Evolutionary conservation across 2,797 vertebrate species (phyloP), one percentile per base, ranked within the genome.

Genomic region (Rhyacichthys aspro): DNA sequence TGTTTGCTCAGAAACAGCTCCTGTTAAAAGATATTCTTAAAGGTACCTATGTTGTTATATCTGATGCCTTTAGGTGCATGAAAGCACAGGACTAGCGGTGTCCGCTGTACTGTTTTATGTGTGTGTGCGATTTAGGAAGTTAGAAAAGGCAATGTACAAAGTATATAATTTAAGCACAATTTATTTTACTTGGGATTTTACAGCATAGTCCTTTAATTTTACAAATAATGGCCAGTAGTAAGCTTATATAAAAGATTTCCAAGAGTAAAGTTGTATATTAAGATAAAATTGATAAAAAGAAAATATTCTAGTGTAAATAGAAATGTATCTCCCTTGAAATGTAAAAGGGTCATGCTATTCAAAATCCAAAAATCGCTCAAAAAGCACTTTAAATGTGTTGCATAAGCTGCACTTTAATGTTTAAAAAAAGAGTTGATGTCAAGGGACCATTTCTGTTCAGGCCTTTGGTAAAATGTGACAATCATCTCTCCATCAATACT

Each of bases 361-460:
- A 28, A 75, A 70, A 43, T 67, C 49, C 63, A 81, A 79, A 83
- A 74, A 84, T 72, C 62, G 47, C 59, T 63, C 72, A 55, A 68
- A 81, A 80, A 88, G 90, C 91, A 92, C 91, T 93, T 92, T 90
- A 90, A 82, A 65, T 52, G 34, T 16, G 37, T 18, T 18, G 16
- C 7, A 63, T 82, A 81, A 83, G 78, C 70, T 78, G 85, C 87
- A 91, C 90, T 88, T 91, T 88, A 2, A 67, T 78, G 65, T 67
- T 67, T n/a, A n/a, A n/a, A n/a, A 72, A 72, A 71, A 67, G 41
- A 67, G 63, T 57, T 74, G 58, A 66, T 18, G 9, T 52, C 42
- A 43, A 69, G 64, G 76, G 60, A 83, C 57, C 71, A 52, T 57
- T 28, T 47, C 56, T 42, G 50, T 69, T 63, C 67, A 59, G 53